Conservation (phyloP, 2,797 vertebrate species). For the Tamandua tetradactyla region DNA sequence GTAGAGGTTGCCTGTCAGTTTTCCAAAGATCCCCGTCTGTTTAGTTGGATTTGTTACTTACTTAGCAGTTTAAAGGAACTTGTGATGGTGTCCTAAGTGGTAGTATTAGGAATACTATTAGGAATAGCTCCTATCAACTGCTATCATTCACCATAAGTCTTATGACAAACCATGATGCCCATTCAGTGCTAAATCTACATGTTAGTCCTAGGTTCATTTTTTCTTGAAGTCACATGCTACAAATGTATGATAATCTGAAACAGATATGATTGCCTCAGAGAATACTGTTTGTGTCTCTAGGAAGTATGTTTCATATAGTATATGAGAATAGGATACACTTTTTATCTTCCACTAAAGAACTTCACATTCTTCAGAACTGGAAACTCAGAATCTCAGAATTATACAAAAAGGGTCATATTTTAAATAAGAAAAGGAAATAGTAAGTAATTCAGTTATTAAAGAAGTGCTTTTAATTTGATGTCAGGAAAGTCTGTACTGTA, state of each 20-base stretch:
- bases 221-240: background rate
- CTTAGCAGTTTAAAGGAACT: background rate
- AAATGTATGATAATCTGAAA: background rate
- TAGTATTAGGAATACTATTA: no score
- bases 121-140: background rate
- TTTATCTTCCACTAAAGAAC: background rate
- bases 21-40: background rate
- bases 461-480: background rate
- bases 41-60: background rate
- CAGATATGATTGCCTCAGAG: background rate
- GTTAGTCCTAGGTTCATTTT: slow-evolving; percentile 26
- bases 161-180: background rate
- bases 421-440: slow-evolving; percentile 3
- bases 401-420: background rate
- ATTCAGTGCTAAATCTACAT: background rate
- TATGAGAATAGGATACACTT: background rate
- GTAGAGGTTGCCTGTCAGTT: background rate
- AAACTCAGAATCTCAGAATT: slow-evolving; percentile 45
- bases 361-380: background rate
- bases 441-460: background rate
- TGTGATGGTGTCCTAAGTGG: background rate
- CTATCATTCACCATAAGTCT: background rate
- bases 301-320: background rate
- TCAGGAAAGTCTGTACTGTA: background rate
- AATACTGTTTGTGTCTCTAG: background rate